These are phyloP conservation scores for Phalacrocorax pelagicus DNA, from an alignment of 2,113 vertebrate genomes.

Conservation along the genomic window DNA sequence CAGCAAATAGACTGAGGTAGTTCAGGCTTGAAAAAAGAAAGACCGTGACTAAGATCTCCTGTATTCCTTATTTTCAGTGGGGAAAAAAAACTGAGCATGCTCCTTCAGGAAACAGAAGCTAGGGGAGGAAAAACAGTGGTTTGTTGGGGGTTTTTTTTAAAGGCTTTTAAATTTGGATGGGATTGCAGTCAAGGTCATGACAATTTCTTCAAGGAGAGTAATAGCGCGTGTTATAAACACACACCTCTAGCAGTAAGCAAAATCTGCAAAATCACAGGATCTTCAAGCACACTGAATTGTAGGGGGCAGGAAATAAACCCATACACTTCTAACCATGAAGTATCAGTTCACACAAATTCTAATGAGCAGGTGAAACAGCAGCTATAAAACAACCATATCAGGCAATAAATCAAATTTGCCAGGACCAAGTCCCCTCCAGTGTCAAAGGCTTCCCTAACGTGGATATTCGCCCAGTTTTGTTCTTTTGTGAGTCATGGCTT, in stretches of 20 bases:
- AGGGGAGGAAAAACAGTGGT: background rate
- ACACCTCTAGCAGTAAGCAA: background rate
- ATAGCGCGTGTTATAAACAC: background rate
- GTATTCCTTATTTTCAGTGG: background rate
- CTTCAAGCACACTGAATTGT: background rate
- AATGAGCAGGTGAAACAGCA: background rate
- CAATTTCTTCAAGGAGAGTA: background rate
- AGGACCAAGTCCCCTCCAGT: background rate
- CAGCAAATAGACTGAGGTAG: background rate
- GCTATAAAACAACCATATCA: background rate
- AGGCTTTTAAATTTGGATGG: background rate
- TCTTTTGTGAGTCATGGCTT: background rate
- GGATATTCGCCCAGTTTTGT: background rate
- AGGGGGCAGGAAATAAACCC: fast-evolving
- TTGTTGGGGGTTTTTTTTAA: background rate
- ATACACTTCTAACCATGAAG: background rate
- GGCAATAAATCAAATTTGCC: background rate
- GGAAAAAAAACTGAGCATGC: background rate
- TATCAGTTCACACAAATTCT: background rate
- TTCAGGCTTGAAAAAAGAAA: background rate
- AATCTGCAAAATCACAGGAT: background rate
- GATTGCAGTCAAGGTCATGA: background rate
- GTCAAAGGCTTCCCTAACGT: background rate
- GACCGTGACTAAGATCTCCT: background rate
- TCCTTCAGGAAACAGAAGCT: background rate